phyloP scores from a whole-genome alignment of 2,113 vertebrate genomes.

The Notothenia rossii region DNA sequence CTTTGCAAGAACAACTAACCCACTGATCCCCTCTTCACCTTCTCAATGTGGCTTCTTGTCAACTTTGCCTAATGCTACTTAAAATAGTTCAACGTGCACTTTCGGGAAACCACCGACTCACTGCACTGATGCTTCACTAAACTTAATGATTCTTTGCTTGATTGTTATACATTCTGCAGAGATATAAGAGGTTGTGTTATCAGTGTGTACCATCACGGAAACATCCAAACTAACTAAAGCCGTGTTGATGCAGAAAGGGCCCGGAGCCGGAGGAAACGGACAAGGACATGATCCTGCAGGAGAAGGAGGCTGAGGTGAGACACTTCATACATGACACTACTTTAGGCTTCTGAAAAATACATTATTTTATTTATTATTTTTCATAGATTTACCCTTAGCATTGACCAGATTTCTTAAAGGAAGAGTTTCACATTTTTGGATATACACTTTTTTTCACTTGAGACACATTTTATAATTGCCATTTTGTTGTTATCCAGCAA shows the following conservation, averaged over 20 bases:
- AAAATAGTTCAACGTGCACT: slow-evolving; percentile 30
- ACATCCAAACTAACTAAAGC: slow-evolving; percentile 16
- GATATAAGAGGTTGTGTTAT: background rate
- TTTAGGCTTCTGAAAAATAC: background rate
- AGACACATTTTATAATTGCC: too few species aligned
- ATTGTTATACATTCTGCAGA: background rate
- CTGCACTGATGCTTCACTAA: slow-evolving; percentile 1
- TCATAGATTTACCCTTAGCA: too few species aligned
- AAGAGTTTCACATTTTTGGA: background rate
- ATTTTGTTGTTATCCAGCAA: too few species aligned
- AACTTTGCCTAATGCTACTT: slow-evolving; percentile 47
- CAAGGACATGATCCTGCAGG: slow-evolving; percentile 96
- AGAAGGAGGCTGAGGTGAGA: slow-evolving; percentile 97
- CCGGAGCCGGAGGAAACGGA: slow-evolving; percentile 95
- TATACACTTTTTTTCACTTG: background rate
- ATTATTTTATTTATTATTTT: background rate
- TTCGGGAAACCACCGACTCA: background rate
- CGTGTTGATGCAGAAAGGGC: slow-evolving; percentile 84
- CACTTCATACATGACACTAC: background rate
- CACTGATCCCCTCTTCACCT: slow-evolving; percentile 56
- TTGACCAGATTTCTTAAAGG: background rate
- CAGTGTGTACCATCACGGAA: background rate
- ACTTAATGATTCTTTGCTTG: background rate
- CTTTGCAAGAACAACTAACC: slow-evolving; percentile 58
- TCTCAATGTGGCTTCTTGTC: slow-evolving; percentile 64